These are phyloP conservation scores for Mayetiola destructor DNA, from an alignment of 2,888 invertebrate genomes.

Conservation along the genomic window DNA sequence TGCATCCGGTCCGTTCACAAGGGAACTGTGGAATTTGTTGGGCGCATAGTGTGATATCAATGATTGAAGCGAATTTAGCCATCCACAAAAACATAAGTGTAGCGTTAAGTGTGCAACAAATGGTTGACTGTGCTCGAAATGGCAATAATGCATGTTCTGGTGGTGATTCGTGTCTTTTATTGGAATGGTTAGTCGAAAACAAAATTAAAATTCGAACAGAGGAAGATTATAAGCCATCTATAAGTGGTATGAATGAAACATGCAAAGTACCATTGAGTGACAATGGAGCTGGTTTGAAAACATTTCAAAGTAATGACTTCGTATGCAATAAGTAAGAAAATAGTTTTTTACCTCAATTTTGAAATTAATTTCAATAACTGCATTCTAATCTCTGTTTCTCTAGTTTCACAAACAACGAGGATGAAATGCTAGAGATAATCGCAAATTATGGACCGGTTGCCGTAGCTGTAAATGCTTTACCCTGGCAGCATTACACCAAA, in stretches of 20 bases:
- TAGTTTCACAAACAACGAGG: slow-evolving; percentile 20
- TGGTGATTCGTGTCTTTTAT: slow-evolving; percentile 64
- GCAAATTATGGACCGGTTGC: slow-evolving; percentile 62
- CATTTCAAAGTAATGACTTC: slow-evolving; percentile 16
- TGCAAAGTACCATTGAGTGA: background rate
- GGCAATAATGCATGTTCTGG: slow-evolving; percentile 63
- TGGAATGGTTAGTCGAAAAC: slow-evolving; percentile 52
- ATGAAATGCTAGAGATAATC: slow-evolving; percentile 31
- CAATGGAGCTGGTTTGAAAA: slow-evolving; percentile 7
- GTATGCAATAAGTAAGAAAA: slow-evolving; percentile 19
- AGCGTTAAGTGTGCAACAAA: slow-evolving; percentile 49
- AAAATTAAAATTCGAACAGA: slow-evolving; percentile 43
- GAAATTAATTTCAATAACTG: background rate
- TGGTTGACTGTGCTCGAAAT: slow-evolving; percentile 64
- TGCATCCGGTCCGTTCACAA: slow-evolving; percentile 56
- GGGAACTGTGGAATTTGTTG: slow-evolving; percentile 71
- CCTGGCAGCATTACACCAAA: slow-evolving; percentile 76
- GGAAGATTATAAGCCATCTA: slow-evolving; percentile 44
- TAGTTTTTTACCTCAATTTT: background rate
- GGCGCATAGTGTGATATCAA: slow-evolving; percentile 67
- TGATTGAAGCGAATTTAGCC: slow-evolving; percentile 62
- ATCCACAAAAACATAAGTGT: slow-evolving; percentile 55
- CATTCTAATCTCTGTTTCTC: too few species aligned
- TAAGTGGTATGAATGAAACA: slow-evolving; percentile 10
- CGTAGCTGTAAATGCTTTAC: slow-evolving; percentile 66